Conservation (phyloP, 2,113 vertebrate species). For the Pogonocichla stellata region DNA sequence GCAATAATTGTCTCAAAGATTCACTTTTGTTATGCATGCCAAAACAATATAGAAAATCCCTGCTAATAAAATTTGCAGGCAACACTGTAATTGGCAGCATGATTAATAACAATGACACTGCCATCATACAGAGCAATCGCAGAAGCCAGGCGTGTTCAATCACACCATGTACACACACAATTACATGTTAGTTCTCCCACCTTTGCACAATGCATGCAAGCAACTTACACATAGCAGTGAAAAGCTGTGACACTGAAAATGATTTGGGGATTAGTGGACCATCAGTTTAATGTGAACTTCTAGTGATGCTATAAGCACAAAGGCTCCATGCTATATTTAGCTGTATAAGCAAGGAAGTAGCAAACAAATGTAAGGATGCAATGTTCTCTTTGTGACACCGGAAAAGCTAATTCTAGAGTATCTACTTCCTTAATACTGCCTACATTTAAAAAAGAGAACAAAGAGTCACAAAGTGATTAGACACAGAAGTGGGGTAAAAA, state of each 20-base stretch:
- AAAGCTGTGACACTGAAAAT: not conserved
- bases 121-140: not conserved
- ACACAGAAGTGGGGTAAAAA: not conserved
- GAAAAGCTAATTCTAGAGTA: not conserved
- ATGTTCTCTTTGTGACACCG: not conserved
- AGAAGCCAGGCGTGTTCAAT: not conserved
- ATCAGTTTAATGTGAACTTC: not conserved
- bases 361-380: not conserved
- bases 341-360: not conserved
- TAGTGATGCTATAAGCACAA: not conserved
- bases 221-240: not conserved
- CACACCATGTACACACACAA: not conserved
- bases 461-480: not conserved
- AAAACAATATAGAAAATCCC: not conserved
- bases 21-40: not conserved
- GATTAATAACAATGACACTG: not conserved
- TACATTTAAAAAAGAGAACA: not conserved
- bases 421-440: not conserved
- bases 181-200: not conserved
- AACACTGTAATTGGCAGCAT: conserved; percentile 19
- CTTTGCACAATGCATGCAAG: not conserved
- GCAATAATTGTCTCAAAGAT: conserved; percentile 24
- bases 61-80: conserved; percentile 25
- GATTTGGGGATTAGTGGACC: not conserved
- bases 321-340: not conserved